Conservation (phyloP, 1,140 invertebrate genomes). For the Pantala flavescens region DNA sequence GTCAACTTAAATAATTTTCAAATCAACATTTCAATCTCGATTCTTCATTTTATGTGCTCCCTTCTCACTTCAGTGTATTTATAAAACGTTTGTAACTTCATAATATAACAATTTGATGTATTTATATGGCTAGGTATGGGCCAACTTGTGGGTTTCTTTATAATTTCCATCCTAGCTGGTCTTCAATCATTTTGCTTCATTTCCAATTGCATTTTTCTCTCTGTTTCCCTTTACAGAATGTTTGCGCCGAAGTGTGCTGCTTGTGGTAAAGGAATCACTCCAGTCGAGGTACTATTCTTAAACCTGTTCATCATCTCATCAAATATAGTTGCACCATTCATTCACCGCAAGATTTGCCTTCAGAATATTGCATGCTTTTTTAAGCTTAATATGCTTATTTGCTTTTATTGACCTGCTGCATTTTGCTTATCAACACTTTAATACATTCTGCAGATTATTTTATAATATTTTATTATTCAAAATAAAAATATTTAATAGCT, state of each 20-base stretch:
- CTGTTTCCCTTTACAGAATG: constrained; percentile 49
- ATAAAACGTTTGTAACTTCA: neutral
- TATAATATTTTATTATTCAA: no score
- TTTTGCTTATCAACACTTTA: neutral
- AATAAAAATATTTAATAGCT: no score
- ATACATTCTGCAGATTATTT: no score
- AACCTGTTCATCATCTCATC: neutral
- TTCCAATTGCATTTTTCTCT: constrained; percentile 14
- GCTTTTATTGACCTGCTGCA: constrained; percentile 4
- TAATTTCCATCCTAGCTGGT: neutral
- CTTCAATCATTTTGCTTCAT: neutral
- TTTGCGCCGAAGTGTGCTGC: constrained; percentile 96
- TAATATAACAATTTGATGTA: neutral
- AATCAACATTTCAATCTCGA: no score
- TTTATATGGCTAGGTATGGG: neutral
- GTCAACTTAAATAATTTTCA: no score
- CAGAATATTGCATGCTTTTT: neutral
- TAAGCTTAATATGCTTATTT: neutral
- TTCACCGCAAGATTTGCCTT: no score
- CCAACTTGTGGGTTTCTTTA: neutral
- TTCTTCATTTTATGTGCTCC: neutral
- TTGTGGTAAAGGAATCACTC: constrained; percentile 84
- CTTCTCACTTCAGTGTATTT: neutral
- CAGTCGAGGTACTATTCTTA: constrained; percentile 48
- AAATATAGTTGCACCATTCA: neutral